These are phyloP conservation scores for Centropus unirufus DNA, from an alignment of 2,113 vertebrate species.

Conservation along the genomic window DNA sequence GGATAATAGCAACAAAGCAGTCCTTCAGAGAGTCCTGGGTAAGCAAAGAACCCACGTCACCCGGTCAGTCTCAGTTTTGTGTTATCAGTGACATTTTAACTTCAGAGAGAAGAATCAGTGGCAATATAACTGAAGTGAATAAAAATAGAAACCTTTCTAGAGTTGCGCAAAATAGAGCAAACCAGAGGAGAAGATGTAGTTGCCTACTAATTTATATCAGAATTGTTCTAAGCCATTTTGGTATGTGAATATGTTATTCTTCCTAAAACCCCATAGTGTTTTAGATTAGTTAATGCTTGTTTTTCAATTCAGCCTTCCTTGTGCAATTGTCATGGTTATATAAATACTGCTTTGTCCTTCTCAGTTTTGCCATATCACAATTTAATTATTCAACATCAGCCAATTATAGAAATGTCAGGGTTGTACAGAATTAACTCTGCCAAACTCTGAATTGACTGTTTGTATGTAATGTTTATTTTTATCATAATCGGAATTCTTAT, in stretches of 20 bases:
- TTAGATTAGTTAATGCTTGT: not conserved
- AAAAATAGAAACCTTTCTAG: not conserved
- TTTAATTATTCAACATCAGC: not conserved
- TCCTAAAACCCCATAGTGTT: not conserved
- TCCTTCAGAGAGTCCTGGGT: not conserved
- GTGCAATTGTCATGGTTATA: not conserved
- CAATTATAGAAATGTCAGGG: not conserved
- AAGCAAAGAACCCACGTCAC: not conserved
- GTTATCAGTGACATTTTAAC: not conserved
- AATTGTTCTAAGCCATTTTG: not conserved
- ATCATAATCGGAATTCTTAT: not conserved
- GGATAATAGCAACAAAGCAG: fast-evolving
- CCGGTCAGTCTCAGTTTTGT: not conserved
- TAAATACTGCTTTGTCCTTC: not conserved
- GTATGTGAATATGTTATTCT: not conserved
- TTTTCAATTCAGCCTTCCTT: not conserved
- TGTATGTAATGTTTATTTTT: not conserved
- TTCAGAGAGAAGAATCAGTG: not conserved
- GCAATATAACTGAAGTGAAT: not conserved
- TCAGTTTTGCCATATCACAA: not conserved
- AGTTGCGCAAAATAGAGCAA: not conserved
- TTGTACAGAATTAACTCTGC: not conserved
- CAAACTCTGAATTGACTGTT: not conserved
- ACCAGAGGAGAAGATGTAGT: not conserved
- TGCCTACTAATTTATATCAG: not conserved